phyloP scores from a whole-genome alignment of 2,113 vertebrate genomes.

The Crotophaga sulcirostris region DNA sequence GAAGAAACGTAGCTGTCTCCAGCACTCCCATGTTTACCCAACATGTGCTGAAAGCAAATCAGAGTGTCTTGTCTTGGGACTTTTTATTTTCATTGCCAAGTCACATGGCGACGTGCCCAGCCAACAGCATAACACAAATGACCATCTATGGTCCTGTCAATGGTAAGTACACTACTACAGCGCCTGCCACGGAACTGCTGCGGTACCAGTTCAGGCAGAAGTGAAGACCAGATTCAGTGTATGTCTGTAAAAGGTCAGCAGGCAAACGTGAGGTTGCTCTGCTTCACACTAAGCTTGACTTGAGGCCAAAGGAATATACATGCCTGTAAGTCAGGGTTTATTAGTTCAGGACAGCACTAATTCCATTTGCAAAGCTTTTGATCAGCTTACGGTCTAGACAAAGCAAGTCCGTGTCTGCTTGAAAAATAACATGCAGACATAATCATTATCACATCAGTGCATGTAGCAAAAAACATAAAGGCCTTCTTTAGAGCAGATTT shows the following conservation, averaged over 20 bases:
- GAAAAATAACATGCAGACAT: not conserved
- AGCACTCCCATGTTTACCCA: slow-evolving; percentile 5
- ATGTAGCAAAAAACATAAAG: not conserved
- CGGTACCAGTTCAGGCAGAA: not conserved
- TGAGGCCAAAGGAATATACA: not conserved
- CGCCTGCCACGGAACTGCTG: not conserved
- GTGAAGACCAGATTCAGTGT: not conserved
- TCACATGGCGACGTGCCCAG: not conserved
- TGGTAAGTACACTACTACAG: not conserved
- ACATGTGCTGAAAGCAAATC: slow-evolving; percentile 16
- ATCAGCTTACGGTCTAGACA: not conserved
- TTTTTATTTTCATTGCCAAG: slow-evolving; percentile 27
- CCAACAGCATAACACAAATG: slow-evolving; percentile 37
- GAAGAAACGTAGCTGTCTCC: not conserved
- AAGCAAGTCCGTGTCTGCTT: not conserved
- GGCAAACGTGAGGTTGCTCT: not conserved
- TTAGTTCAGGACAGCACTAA: not conserved
- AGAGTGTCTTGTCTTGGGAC: slow-evolving; percentile 8
- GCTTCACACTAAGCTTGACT: not conserved
- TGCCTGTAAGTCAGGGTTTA: not conserved
- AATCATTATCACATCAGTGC: not conserved
- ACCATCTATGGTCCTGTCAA: slow-evolving; percentile 56
- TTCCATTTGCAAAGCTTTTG: not conserved
- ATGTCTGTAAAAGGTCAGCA: not conserved
- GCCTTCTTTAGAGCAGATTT: not conserved